These are phyloP conservation scores for Prionace glauca DNA, from an alignment of 2,797 vertebrate genomes.

Conservation along the genomic window DNA sequence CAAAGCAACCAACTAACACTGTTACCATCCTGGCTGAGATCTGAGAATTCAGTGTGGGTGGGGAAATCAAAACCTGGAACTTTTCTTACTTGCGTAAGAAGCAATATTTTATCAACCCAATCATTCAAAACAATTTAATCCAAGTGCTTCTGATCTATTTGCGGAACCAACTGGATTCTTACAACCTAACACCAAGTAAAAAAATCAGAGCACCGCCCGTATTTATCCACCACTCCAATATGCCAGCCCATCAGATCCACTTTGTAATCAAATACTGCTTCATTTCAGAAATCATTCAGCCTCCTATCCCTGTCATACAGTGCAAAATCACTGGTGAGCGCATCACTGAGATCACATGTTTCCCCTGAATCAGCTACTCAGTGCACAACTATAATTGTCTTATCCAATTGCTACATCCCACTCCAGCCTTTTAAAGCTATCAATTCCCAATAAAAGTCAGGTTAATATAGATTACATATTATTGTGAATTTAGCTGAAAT, in stretches of 20 bases:
- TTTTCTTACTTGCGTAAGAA: neutral
- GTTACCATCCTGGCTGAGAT: neutral
- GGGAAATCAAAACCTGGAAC: neutral
- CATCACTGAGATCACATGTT: neutral
- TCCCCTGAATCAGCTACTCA: neutral
- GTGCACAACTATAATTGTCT: neutral
- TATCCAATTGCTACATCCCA: neutral
- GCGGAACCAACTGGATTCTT: neutral
- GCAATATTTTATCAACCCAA: neutral
- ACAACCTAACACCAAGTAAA: neutral
- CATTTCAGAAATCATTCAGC: neutral
- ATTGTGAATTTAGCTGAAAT: neutral
- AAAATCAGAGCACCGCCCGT: neutral
- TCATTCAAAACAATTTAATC: neutral
- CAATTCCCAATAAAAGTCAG: slow-evolving; percentile 14
- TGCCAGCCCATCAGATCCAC: neutral
- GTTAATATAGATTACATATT: neutral
- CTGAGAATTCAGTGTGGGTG: neutral
- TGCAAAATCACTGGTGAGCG: neutral
- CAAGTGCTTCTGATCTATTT: neutral
- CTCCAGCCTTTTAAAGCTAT: neutral
- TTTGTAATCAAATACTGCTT: neutral
- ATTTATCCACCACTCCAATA: neutral
- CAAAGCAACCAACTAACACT: neutral
- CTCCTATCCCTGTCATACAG: neutral